A percentile compares a stretch with the other conserved stretches of the same genome.
Evolutionary conservation across 2,797 vertebrate genomes (phyloP).

Genomic region (Enteromius thamalakanensis): DNA sequence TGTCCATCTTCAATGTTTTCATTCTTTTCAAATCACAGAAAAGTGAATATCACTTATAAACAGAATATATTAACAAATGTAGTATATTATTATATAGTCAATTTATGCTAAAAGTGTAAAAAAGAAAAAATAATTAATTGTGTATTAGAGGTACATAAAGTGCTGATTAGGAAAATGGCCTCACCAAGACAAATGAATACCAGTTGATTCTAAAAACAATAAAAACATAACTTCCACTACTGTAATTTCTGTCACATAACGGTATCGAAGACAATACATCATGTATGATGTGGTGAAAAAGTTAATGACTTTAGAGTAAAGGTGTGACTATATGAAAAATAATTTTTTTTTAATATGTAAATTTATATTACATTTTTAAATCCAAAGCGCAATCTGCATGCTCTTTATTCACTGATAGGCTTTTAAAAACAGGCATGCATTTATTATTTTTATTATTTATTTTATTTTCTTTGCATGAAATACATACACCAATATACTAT

Average conservation of each 20-base stretch:
- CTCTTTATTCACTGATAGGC: not conserved
- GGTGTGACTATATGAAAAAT: not conserved
- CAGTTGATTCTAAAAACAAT: not conserved
- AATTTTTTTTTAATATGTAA: not conserved
- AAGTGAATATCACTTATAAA: not conserved
- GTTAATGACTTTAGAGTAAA: not conserved
- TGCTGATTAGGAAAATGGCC: not conserved
- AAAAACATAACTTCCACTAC: not conserved
- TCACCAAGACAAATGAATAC: not conserved
- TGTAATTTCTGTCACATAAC: not conserved
- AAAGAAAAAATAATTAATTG: not conserved
- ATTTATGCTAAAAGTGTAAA: not conserved
- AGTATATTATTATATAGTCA: not conserved
- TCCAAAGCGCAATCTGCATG: not conserved
- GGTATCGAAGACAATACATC: not conserved
- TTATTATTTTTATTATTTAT: not conserved
- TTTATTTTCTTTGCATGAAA: not conserved
- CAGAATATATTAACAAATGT: not conserved
- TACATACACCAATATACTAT: not conserved
- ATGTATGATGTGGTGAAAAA: not conserved
- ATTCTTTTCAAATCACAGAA: too few relatives aligned
- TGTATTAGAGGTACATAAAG: not conserved
- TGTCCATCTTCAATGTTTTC: too few relatives aligned
- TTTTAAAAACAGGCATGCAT: not conserved
- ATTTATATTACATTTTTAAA: not conserved